These are phyloP conservation scores for Nephila pilipes DNA, from an alignment of 1,140 invertebrate genomes.

Conservation along the genomic window DNA sequence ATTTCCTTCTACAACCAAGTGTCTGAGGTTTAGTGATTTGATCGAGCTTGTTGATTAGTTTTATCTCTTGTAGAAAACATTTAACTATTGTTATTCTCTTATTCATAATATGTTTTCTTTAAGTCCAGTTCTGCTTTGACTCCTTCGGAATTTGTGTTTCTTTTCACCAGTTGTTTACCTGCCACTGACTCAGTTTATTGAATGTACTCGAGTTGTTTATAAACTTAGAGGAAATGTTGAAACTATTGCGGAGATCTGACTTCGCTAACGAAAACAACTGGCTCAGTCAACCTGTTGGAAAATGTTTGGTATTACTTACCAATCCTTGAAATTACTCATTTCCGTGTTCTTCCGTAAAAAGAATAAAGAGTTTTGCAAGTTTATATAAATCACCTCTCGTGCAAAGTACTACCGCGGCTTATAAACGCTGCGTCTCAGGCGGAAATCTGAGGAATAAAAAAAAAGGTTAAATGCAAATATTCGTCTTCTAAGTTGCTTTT, in stretches of 20 bases:
- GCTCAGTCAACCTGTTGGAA: neutral
- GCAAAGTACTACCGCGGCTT: neutral
- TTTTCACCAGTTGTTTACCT: neutral
- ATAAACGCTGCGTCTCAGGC: neutral
- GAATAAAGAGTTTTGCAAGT: neutral
- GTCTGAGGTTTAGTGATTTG: too few species aligned
- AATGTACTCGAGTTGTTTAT: neutral
- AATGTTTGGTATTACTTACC: neutral
- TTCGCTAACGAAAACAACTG: neutral
- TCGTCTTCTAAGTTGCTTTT: neutral
- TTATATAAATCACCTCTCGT: neutral
- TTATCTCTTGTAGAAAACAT: too few species aligned
- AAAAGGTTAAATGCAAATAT: neutral
- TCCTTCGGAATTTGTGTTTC: neutral
- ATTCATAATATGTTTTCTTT: too few species aligned
- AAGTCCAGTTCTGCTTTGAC: neutral
- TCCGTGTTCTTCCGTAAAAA: neutral
- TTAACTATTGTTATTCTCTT: too few species aligned
- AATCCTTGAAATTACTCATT: neutral
- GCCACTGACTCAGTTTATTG: neutral
- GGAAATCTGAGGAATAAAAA: neutral
- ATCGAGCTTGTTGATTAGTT: too few species aligned
- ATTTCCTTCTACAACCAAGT: too few species aligned
- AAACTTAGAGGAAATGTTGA: constrained; percentile 2
- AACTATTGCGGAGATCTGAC: neutral